Evolutionary conservation across 2,113 vertebrate genomes (phyloP), one percentile per base, ranked within the genome.

Genomic region (Polypterus senegalus): DNA sequence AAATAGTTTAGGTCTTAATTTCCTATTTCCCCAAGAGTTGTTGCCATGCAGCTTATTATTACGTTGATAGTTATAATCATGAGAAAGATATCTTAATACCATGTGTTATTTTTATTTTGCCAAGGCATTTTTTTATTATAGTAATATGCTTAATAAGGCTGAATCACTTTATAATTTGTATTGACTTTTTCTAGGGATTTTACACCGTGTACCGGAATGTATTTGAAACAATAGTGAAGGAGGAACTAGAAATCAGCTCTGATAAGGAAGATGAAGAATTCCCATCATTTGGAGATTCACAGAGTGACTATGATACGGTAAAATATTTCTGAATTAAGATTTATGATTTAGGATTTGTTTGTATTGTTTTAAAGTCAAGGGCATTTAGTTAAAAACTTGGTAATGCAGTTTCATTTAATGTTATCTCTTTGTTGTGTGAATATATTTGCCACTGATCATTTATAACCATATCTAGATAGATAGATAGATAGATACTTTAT

Each of bases 301-400:
- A 84, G 61, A 98, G 96, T 57, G 91, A 99, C 72, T 99, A 96
- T 57, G 94, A 97, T 67, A 88, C 73, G 61, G 96, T 99, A 86
- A 83, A 59, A 46, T 49, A 55, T 59, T 9, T 2, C 0, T 54
- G 53, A 60, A 49, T 64, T 4, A 7, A 1, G n/a, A 48, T 54
- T 46, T 44, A 61, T 55, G 56, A 8, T 9, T 55, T 62, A 6
- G 48, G 45, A 45, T 46, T 3, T 47, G 9, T 46, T 1, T 72
- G 66, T 60, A 6, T 58, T 5, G 5, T 49, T n/a, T 27, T 27
- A 27, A 27, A 27, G 27, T 27, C 27, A 27, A 27, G 27, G 27
- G 27, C 27, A 27, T 27, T 27, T 27, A 27, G 27, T 27, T 27
- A 27, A 27, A 27, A 27, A 27, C 27, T 27, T 27, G 27, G 27